These are phyloP conservation scores for Syndactyla subalaris DNA, from an alignment of 2,797 vertebrate genomes.

Conservation along the genomic window DNA sequence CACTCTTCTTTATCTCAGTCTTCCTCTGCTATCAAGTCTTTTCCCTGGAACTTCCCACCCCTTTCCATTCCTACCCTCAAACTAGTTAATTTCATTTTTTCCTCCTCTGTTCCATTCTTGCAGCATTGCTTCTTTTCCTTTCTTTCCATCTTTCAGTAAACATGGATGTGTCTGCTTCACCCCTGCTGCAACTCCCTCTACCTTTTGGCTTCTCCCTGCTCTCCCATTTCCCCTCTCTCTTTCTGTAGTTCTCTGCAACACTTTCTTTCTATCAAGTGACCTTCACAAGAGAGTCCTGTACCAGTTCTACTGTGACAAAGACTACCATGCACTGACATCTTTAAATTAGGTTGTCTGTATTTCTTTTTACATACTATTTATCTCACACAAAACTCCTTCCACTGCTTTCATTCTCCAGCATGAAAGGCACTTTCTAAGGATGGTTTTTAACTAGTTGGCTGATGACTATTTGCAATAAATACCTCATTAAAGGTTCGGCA, in stretches of 20 bases:
- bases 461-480: conserved; percentile 34
- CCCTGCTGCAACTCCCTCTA: neutral
- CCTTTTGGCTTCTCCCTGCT: neutral
- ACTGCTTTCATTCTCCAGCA: conserved; percentile 8
- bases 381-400: neutral
- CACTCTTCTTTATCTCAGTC: neutral
- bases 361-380: neutral
- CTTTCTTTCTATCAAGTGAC: neutral
- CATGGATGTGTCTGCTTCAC: neutral
- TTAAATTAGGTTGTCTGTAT: conserved; percentile 5
- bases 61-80: neutral
- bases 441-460: conserved; percentile 18
- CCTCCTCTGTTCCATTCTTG: neutral
- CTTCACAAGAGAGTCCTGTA: neutral
- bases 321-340: neutral
- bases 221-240: neutral
- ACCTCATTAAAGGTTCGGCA: conserved; percentile 30
- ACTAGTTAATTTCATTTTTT: neutral
- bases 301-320: neutral
- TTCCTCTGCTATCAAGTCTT: neutral
- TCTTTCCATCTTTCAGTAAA: neutral
- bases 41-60: neutral
- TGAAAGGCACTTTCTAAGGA: conserved; percentile 12
- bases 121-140: neutral
- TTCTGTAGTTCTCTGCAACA: neutral